Evolutionary conservation across 1,140 invertebrate genomes (phyloP).

Genomic region (Lepidurus arcticus): DNA sequence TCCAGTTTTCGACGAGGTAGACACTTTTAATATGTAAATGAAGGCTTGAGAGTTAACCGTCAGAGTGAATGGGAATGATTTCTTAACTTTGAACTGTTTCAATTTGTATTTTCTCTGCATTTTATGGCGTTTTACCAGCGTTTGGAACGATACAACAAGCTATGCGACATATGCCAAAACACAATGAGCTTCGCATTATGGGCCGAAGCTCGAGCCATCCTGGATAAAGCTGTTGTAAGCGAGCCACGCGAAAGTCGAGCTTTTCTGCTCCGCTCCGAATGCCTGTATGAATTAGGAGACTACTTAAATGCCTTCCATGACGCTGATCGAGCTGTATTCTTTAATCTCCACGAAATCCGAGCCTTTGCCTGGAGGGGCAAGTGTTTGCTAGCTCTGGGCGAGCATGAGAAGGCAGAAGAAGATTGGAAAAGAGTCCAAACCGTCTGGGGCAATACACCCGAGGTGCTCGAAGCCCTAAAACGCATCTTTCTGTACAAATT

Average conservation of each 20-base stretch:
- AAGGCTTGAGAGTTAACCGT: not conserved
- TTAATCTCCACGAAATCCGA: not conserved
- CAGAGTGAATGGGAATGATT: no score
- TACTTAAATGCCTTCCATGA: slow-evolving; percentile 1
- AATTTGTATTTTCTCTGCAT: no score
- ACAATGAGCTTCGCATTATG: not conserved
- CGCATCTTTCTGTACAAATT: not conserved
- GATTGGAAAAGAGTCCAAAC: not conserved
- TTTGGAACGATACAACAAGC: not conserved
- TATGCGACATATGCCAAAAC: not conserved
- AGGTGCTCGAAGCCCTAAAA: not conserved
- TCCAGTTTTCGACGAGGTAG: not conserved
- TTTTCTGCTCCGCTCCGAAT: not conserved
- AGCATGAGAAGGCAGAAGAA: not conserved
- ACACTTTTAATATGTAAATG: not conserved
- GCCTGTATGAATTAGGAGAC: not conserved
- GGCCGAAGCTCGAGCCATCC: not conserved
- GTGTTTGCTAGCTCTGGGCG: not conserved
- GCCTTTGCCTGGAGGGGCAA: not conserved
- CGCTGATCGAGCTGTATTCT: not conserved
- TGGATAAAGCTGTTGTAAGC: slow-evolving; percentile 7
- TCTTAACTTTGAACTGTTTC: no score
- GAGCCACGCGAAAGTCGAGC: not conserved
- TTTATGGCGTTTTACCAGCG: not conserved
- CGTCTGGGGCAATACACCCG: not conserved